Base-by-base conservation (phyloP, 1,140 invertebrate genomes). In the Neodiprion lecontei region DNA sequence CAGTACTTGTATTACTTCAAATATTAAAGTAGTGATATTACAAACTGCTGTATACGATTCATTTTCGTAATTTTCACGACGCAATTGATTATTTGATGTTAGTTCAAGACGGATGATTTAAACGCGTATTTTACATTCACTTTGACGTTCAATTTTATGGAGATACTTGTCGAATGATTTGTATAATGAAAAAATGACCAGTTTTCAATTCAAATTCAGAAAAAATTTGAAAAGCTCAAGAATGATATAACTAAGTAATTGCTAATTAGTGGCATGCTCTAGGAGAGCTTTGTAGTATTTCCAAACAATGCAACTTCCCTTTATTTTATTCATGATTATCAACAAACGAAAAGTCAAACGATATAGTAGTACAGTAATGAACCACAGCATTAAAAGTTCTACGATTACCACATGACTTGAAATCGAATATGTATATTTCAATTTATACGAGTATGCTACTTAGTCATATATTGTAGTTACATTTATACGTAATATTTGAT, bases 1-100 rank as follows among this genome's bases (percentile, higher is more conserved):
- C 69, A 28, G 23, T 68, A 70, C 48, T 70, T 17, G 10, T 14
- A 28, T 70, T 50, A 40, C 21, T 67, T 80, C 74, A n/a, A 61
- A 66, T n/a, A 61, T 21, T 23, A 73, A 21, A 48, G 8, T 49
- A 53, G 14, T 68, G 17, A 12, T 48, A 70, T 28, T 70, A n/a
- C 28, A 40, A 68, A 14, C 67, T 14, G 53, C 53, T 61, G 9
- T 61, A 61, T 61, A 61, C 53, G n/a, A 61, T 61, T 61, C n/a
- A 61, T 61, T 17, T 61, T 61, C 53, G n/a, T 61, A 61, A 61
- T 61, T 61, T 61, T 14, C 53, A 61, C n/a, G 11, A 14, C 9
- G 11, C 14, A 61, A 61, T 14, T 61, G 9, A 61, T 40, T 40
- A 61, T 14, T 61, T 61, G 2, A 40, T 40, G 28, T 40, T 40